Evolutionary conservation across 2,113 vertebrate species (phyloP).

Genomic region (Panthera uncia): DNA sequence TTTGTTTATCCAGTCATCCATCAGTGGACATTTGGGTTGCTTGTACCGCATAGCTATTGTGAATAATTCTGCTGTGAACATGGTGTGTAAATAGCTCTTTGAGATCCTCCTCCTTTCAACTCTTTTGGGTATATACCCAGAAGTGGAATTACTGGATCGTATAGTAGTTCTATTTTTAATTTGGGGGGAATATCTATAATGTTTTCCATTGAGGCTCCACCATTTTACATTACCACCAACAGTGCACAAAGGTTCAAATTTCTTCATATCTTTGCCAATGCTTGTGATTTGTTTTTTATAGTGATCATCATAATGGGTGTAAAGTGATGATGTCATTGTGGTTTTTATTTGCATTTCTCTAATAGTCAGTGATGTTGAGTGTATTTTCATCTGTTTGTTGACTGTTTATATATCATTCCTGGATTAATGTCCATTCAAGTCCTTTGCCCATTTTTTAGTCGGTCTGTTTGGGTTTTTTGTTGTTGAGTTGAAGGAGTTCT

Average conservation of each 20-base stretch:
- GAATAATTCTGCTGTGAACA: neutral
- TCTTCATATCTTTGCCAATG: neutral
- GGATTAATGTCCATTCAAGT: neutral
- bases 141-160: neutral
- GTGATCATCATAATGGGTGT: neutral
- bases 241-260: neutral
- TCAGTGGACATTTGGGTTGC: neutral
- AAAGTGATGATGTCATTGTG: neutral
- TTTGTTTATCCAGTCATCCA: neutral
- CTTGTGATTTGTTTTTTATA: neutral
- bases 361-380: neutral
- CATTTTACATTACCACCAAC: neutral
- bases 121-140: neutral
- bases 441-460: neutral
- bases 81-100: neutral
- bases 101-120: neutral
- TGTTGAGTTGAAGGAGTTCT: neutral
- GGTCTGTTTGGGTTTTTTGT: neutral
- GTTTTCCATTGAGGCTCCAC: neutral
- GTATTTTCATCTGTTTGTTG: neutral
- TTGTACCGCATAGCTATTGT: neutral
- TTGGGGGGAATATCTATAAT: neutral
- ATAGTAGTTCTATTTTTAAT: neutral
- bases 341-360: neutral
- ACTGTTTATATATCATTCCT: neutral